Evolutionary conservation across 2,888 invertebrate species (phyloP).

Genomic region (Clistopyga incitator): DNA sequence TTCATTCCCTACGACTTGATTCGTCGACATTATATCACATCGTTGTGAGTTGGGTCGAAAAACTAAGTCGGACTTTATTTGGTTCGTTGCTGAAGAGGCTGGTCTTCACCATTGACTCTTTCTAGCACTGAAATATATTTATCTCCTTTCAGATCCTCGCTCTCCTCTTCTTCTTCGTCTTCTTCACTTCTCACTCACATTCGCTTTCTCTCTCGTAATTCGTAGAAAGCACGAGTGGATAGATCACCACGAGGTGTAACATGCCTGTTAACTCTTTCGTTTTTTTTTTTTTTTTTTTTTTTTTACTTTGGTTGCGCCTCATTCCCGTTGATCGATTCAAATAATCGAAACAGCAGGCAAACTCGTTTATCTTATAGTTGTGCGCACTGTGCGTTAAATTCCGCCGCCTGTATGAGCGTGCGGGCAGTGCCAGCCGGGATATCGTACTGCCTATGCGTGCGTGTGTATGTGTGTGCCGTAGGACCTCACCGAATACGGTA

Average conservation of each 20-base stretch:
- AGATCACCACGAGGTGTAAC: neutral
- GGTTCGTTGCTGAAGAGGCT: conserved; percentile 65
- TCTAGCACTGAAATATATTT: conserved; percentile 20
- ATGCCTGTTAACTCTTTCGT: neutral
- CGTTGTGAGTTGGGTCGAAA: conserved; percentile 56
- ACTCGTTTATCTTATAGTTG: conserved; percentile 11
- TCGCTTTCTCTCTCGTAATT: conserved; percentile 15
- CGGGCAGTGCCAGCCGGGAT: neutral
- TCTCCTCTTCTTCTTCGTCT: conserved; percentile 17
- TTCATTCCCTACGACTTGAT: neutral
- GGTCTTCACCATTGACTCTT: neutral
- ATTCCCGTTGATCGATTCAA: conserved; percentile 41
- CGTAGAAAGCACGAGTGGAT: conserved; percentile 7
- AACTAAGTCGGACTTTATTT: conserved; percentile 76
- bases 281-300: neutral
- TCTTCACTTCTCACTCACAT: conserved; percentile 9
- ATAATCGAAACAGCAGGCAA: conserved; percentile 21
- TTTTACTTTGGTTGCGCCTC: neutral
- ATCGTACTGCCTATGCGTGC: no score
- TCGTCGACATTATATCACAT: neutral
- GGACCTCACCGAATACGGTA: conserved; percentile 50
- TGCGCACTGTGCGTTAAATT: conserved; percentile 5
- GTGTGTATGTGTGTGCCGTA: neutral
- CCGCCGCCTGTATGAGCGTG: neutral
- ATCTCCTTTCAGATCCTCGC: conserved; percentile 27